phyloP scores from a whole-genome alignment of 2,888 invertebrate species.

The Mythimna loreyi region DNA sequence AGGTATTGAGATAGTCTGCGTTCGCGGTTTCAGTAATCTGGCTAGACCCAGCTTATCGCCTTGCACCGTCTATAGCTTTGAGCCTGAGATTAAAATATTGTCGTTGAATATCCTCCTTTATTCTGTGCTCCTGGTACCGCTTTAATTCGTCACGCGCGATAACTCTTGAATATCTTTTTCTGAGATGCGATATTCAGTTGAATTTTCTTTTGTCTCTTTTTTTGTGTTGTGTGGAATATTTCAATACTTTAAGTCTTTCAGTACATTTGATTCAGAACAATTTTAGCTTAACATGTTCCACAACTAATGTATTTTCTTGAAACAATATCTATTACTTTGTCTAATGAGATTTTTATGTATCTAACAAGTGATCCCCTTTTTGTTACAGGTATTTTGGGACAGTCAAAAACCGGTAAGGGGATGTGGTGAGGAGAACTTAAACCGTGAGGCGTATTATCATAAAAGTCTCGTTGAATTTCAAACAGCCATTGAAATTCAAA shows the following conservation, averaged over 20 bases:
- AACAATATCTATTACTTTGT: not conserved
- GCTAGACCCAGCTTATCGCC: conserved; percentile 64
- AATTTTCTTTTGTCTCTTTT: conserved; percentile 16
- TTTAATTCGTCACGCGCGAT: conserved; percentile 47
- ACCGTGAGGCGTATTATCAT: conserved; percentile 75
- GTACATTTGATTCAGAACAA: not conserved
- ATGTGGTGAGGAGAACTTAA: conserved; percentile 66
- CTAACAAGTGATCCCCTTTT: conserved; percentile 61
- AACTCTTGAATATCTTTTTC: conserved; percentile 39
- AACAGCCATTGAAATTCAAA: conserved; percentile 79
- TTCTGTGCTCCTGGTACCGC: conserved; percentile 36
- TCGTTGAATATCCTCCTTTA: conserved; percentile 44
- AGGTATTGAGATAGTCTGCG: conserved; percentile 50
- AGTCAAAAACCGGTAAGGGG: conserved; percentile 77
- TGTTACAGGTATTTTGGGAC: conserved; percentile 89
- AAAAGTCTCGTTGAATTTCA: conserved; percentile 80
- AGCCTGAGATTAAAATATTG: conserved; percentile 60
- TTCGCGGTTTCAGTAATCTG: conserved; percentile 68
- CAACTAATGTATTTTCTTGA: not conserved
- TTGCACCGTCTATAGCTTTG: conserved; percentile 51
- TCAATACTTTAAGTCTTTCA: not conserved
- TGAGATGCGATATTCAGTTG: conserved; percentile 14
- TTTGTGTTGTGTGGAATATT: conserved; percentile 1
- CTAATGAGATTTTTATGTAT: conserved; percentile 10
- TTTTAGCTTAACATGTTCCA: not conserved